Base-by-base conservation (phyloP, 2,888 invertebrate species). In the Timema podura region DNA sequence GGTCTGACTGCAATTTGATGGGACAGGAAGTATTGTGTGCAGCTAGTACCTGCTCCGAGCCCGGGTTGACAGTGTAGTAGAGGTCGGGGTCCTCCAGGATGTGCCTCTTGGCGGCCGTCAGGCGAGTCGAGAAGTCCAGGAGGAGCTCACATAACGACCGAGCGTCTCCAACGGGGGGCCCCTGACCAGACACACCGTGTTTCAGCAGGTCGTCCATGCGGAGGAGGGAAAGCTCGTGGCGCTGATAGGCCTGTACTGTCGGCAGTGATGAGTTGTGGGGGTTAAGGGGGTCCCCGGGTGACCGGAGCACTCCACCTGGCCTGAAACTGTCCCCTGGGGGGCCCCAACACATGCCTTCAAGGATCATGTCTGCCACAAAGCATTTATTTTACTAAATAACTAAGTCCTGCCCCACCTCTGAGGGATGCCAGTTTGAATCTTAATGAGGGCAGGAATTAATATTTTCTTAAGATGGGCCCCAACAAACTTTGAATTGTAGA, bases 11-110 rank as follows among this genome's bases (percentile, higher is more conserved):
- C n/a, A n/a, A n/a, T n/a, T 30, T 30, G 30, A 30, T 3, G 30
- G 1, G 30, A 30, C 1, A 30, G 30, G 30, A 30, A 30, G 1
- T 30, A 30, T 30, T 30, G 30, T 30, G 30, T 30, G 30, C 30
- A 30, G 3, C 30, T 30, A 30, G 30, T 30, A 30, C 30, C n/a
- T 69, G 64, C 30, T 44, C 47, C n/a, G 64, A 48, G 16, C 65
- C 65, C 9, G 64, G 54, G 47, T 15, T 45, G 7, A 67, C 81
- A 75, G 86, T 85, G 74, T 85, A 88, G 80, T 92, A 93, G 51
- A 92, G 83, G 76, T 92, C 92, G 7, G 87, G 86, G 79, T 95
- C 93, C 81, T 95, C 95, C 45, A 95, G 82, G 5, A 92, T 91
- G 76, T 89, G 88, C 73, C 95, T 84, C 79, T 94, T 93, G 0